Evolutionary conservation across 2,797 vertebrate genomes (phyloP).

Genomic region (Heliangelus exortis): DNA sequence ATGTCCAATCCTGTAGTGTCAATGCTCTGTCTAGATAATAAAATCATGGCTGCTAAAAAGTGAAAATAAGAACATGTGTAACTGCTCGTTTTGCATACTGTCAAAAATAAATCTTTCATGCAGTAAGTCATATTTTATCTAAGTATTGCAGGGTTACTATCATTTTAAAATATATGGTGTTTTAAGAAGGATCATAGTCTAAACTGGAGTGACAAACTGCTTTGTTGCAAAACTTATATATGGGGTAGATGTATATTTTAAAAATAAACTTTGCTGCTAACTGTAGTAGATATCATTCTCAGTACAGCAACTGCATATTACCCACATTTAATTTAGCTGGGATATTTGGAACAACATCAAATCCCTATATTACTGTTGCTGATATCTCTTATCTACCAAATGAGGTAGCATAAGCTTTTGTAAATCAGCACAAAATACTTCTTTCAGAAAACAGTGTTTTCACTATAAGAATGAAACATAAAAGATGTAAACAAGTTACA

Average conservation of each 20-base stretch:
- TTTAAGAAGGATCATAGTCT: neutral
- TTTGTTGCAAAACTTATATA: neutral
- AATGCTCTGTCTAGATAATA: neutral
- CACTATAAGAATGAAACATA: neutral
- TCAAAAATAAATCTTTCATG: neutral
- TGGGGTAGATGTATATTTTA: neutral
- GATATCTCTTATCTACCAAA: neutral
- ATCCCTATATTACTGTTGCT: neutral
- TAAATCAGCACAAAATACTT: neutral
- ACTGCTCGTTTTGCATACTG: neutral
- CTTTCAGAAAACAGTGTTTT: neutral
- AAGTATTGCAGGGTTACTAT: neutral
- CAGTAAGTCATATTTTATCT: neutral
- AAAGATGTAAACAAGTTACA: neutral
- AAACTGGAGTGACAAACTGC: neutral
- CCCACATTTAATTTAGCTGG: neutral
- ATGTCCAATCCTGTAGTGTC: neutral
- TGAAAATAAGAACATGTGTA: neutral
- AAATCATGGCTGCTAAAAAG: neutral
- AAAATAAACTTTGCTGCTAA: neutral
- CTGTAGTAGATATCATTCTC: neutral
- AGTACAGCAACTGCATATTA: neutral
- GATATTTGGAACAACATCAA: neutral
- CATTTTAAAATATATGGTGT: neutral
- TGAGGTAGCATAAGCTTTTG: neutral